These are phyloP conservation scores for Oxyura jamaicensis DNA, from an alignment of 2,113 vertebrate genomes.

Conservation along the genomic window DNA sequence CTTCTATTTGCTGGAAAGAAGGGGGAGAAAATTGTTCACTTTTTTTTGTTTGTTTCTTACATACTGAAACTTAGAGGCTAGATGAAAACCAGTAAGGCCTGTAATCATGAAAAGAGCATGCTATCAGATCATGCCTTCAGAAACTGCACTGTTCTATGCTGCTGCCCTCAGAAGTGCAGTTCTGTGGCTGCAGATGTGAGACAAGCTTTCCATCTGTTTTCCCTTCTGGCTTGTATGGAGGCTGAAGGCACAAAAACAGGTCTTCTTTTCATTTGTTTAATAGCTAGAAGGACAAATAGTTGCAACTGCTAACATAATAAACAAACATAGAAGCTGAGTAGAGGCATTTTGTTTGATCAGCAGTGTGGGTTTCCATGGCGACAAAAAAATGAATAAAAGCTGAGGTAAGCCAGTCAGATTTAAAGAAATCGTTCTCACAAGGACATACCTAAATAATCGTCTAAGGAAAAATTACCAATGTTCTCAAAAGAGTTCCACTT, in stretches of 20 bases:
- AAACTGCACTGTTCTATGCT: neutral
- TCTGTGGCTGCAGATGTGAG: neutral
- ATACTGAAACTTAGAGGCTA: neutral
- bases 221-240: neutral
- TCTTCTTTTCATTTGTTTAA: neutral
- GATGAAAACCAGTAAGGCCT: neutral
- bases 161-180: neutral
- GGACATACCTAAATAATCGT: neutral
- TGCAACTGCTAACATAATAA: neutral
- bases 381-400: neutral
- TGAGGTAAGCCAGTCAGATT: neutral
- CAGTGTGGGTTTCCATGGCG: neutral
- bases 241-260: neutral
- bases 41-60: neutral
- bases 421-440: neutral
- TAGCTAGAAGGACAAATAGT: neutral
- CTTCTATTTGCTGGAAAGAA: neutral
- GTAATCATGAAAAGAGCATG: neutral
- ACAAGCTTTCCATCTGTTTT: neutral
- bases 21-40: neutral
- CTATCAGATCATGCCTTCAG: neutral
- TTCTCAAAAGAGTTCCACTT: neutral
- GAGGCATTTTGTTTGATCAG: neutral
- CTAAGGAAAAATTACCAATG: neutral
- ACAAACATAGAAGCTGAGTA: neutral